Evolutionary conservation across 2,888 invertebrate species (phyloP).

Genomic region (Acronicta psi): DNA sequence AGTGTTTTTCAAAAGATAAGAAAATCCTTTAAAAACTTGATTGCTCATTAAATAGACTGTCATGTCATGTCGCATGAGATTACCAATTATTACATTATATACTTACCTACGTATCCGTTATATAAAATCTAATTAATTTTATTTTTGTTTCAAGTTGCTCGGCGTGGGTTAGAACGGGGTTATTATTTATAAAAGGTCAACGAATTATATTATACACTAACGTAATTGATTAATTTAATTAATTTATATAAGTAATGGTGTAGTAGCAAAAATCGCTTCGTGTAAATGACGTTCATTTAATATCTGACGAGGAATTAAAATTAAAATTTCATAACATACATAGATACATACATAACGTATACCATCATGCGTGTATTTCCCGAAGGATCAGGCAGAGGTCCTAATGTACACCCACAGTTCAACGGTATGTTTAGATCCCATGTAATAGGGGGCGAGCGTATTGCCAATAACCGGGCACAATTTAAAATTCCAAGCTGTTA

Average conservation of each 20-base stretch:
- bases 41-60: neutral
- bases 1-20: neutral
- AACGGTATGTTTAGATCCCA: too few relatives aligned
- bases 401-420: neutral
- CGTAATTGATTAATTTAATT: conserved; percentile 9
- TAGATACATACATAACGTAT: too few relatives aligned
- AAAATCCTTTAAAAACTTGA: neutral
- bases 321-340: neutral
- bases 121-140: conserved; percentile 23
- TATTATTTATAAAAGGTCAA: conserved; percentile 45
- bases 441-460: too few relatives aligned
- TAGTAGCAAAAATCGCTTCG: conserved; percentile 4
- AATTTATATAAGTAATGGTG: conserved; percentile 15
- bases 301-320: neutral
- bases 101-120: neutral
- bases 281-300: neutral
- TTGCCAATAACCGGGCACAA: too few relatives aligned
- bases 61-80: too few relatives aligned
- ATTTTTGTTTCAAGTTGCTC: conserved; percentile 23
- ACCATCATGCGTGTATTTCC: too few relatives aligned
- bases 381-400: too few relatives aligned
- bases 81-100: too few relatives aligned
- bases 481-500: too few relatives aligned
- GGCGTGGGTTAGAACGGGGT: conserved; percentile 5
- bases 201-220: conserved; percentile 14